Percentiles rank a stretch among this genome's conserved stretches.
phyloP scores from a whole-genome alignment of 2,888 invertebrate genomes.

The Ormia ochracea region DNA sequence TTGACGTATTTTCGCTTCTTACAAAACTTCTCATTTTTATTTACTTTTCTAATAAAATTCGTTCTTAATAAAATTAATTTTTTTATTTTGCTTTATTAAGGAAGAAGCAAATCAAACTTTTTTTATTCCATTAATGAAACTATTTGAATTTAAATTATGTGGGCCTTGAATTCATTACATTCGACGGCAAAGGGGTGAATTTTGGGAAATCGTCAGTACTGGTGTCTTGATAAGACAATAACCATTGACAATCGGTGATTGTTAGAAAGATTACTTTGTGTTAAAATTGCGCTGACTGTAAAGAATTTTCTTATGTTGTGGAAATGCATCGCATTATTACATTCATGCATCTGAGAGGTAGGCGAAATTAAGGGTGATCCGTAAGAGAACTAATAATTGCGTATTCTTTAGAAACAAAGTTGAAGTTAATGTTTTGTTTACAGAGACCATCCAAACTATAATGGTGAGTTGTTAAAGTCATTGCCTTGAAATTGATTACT shows the following conservation, averaged over 20 bases:
- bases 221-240: slow-evolving; percentile 3
- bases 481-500: too few species aligned
- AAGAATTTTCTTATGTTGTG: background rate
- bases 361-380: too few species aligned
- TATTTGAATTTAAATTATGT: slow-evolving; percentile 28
- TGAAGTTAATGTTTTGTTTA: too few species aligned
- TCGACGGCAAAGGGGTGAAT: background rate
- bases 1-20: background rate
- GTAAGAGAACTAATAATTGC: too few species aligned
- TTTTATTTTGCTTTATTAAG: slow-evolving; percentile 4
- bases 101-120: background rate
- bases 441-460: too few species aligned
- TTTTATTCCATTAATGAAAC: background rate
- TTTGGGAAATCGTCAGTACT: background rate
- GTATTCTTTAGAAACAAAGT: too few species aligned
- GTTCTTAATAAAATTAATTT: slow-evolving; percentile 33
- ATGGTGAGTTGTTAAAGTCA: too few species aligned
- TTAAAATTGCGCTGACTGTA: background rate
- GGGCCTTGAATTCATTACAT: background rate
- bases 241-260: slow-evolving; percentile 36
- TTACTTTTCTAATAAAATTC: slow-evolving; percentile 20
- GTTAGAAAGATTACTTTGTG: slow-evolving; percentile 1
- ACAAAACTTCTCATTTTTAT: background rate
- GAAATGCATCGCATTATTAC: too few species aligned
- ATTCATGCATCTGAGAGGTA: too few species aligned